Evolutionary conservation across 2,113 vertebrate species (phyloP), one percentile per base, ranked within the genome.

Genomic region (Pollachius pollachius): DNA sequence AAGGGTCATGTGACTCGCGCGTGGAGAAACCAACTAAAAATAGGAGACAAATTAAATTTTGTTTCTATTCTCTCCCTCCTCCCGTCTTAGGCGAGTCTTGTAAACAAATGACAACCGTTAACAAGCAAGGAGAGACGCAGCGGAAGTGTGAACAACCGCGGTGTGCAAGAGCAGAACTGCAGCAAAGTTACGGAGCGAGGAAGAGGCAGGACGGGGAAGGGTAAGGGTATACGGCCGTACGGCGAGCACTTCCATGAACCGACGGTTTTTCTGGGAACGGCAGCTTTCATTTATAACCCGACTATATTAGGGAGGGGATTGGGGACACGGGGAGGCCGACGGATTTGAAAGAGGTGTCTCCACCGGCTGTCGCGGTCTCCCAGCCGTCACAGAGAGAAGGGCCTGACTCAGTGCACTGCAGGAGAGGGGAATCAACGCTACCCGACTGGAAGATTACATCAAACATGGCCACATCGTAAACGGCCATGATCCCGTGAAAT

Each of bases 311-410:
- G 80, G 72, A 65, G 65, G 64, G 65, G 52, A 60, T 62, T 65
- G 52, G 82, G 77, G 76, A 70, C 8, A 52, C 17, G 59, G 73
- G 74, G 61, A 72, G 65, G 17, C 57, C 64, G 72, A 23, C 77
- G 84, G 83, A 85, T 88, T 82, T 82, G 74, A 84, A 78, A 41
- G 66, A 70, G 65, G 79, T 74, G 74, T n/a, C 71, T 41, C 37
- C 37, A 41, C 77, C 75, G 71, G 77, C 74, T 83, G 85, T 79
- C 83, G 71, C 66, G 21, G 70, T 60, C 54, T 82, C 82, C 73
- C 65, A 70, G 62, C 61, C 8, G 54, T 52, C 69, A 84, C 65
- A 65, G 30, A 80, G 78, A 67, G 52, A 6, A 13, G 58, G 62
- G 78, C 68, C 71, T 52, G 37, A 1, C 1, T 5, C 9, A 5